Conservation (phyloP, 2,113 vertebrate genomes). For the Osmerus eperlanus region DNA sequence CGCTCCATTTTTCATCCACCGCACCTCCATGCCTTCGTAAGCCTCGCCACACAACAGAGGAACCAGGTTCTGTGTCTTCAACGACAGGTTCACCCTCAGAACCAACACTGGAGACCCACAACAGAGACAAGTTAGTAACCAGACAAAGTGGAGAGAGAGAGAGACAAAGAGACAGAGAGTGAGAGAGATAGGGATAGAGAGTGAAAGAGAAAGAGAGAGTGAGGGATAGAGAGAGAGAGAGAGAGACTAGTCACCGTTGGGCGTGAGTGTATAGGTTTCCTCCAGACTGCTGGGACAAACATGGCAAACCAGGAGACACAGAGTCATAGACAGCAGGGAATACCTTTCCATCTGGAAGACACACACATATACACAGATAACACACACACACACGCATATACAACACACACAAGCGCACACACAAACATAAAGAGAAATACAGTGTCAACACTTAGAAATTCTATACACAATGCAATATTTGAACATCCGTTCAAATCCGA, state of each 20-base stretch:
- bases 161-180: background rate
- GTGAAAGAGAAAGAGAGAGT: background rate
- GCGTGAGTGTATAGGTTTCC: slow-evolving; percentile 38
- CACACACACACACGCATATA: too few species aligned
- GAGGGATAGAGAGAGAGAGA: background rate
- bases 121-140: background rate
- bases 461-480: too few species aligned
- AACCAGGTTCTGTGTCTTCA: background rate
- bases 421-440: too few species aligned
- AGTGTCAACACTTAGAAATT: too few species aligned
- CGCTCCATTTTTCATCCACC: slow-evolving; percentile 63
- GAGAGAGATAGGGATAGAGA: background rate
- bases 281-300: background rate
- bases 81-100: slow-evolving; percentile 35
- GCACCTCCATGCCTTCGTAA: slow-evolving; percentile 41
- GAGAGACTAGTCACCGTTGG: slow-evolving; percentile 50
- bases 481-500: too few species aligned
- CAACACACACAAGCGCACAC: too few species aligned
- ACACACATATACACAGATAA: background rate
- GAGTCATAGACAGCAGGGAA: slow-evolving; percentile 29
- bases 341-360: slow-evolving; percentile 55
- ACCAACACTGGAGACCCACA: slow-evolving; percentile 54
- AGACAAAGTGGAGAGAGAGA: background rate
- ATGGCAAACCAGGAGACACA: slow-evolving; percentile 35
- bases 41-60: slow-evolving; percentile 60